Percentiles rank a stretch among this genome's conserved stretches.
Evolutionary conservation across 2,797 vertebrate genomes (phyloP).

Genomic region (Microcaecilia unicolor): DNA sequence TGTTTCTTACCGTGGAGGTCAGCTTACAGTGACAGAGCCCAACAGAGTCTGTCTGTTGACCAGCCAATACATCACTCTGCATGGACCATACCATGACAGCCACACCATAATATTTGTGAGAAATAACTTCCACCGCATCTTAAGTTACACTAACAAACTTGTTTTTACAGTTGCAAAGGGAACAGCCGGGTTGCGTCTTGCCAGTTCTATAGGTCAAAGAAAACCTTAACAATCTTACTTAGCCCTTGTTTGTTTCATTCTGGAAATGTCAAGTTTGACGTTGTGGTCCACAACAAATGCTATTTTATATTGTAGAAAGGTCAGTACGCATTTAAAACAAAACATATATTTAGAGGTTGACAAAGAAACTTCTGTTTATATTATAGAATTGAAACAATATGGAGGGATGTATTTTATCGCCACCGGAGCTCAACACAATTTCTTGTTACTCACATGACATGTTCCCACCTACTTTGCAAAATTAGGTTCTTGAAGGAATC

Average conservation of each 20-base stretch:
- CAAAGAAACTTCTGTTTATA: too few relatives aligned
- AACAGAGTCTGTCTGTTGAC: not conserved
- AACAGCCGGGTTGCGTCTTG: not conserved
- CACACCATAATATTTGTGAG: conserved; percentile 17
- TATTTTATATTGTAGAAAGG: not conserved
- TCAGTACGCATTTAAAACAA: too few relatives aligned
- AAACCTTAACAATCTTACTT: conserved; percentile 5
- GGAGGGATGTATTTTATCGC: too few relatives aligned
- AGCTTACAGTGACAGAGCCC: not conserved
- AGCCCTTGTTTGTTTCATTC: not conserved
- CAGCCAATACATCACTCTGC: not conserved
- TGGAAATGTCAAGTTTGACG: not conserved
- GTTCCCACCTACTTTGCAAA: too few relatives aligned
- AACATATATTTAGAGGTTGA: too few relatives aligned
- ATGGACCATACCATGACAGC: not conserved
- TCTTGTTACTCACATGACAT: too few relatives aligned
- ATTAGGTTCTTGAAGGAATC: too few relatives aligned
- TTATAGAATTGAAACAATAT: too few relatives aligned
- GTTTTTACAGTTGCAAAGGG: conserved; percentile 4
- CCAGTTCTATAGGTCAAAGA: conserved; percentile 1
- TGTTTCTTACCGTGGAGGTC: not conserved
- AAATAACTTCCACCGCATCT: conserved; percentile 8
- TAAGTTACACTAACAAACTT: not conserved
- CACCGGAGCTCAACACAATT: too few relatives aligned
- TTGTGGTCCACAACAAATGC: not conserved